Evolutionary conservation across 2,888 invertebrate species (phyloP), one percentile per base, ranked within the genome.

Genomic region (Dione juno): DNA sequence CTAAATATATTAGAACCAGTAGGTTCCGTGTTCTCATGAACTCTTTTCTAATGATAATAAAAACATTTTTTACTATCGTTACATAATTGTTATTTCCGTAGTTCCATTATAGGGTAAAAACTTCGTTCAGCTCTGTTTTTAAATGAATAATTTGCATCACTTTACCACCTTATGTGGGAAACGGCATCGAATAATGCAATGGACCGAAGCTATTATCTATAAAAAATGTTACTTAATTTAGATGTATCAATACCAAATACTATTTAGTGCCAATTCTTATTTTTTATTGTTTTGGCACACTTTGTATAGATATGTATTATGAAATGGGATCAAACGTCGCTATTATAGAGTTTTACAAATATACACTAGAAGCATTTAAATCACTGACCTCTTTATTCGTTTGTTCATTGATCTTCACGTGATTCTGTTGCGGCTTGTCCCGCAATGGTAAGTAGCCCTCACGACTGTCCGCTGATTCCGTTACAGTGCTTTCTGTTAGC

Each of bases 351-450:
- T 19, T 16, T 19, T 45, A 6, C 3, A 50, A 8, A 40, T 37
- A 64, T 64, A 50, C 37, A 50, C 37, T 10, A 43, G 7, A 43
- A 61, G n/a, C 45, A 57, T 80, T 80, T 83, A 85, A 88, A 85
- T 86, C 84, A 90, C 93, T 92, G 86, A 94, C 93, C 93, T 94
- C 93, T 90, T 93, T 93, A 81, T 93, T 93, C 72, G 92, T 93
- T 81, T 93, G 92, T 77, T 93, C 93, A 85, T 90, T 93, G 85
- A 93, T 93, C 84, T 93, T 93, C 79, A 93, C 93, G 82, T 92
- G 88, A 68, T 88, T 92, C 80, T 90, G 90, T 75, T 87, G 89
- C 63, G 92, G 91, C 76, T 92, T 93, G 81, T 93, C 93, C 75
- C 92, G 87, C 66, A 93, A 87, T 65, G 93, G 92, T 71, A 93